Base-by-base conservation (phyloP, 2,113 vertebrate species). In the Myxocyprinus asiaticus region DNA sequence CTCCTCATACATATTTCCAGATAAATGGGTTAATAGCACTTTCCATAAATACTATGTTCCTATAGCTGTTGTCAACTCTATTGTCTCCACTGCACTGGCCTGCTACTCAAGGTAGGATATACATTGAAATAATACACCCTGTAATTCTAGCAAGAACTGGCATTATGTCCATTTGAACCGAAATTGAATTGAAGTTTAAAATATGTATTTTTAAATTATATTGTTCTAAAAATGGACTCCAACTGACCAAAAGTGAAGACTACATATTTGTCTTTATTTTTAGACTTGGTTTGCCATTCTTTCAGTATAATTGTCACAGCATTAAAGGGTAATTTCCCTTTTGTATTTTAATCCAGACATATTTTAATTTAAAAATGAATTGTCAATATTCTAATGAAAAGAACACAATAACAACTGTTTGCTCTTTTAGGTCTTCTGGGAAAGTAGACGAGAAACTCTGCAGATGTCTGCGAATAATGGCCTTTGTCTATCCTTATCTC, bases 31-130 rank as follows among this genome's bases (percentile, higher is more conserved):
- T 6, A 72, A 87, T 83, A 85, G 92, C 85, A 9, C 84, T 6
- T 97, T 97, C 87, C 95, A 96, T 79, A 87, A 5, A 6, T 91
- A 69, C 74, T 99, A 94, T 15, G 17, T 97, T 48, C 79, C 90
- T 63, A 5, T 92, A 0, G 92, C 95, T 0, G 87, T 94, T 75
- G 0, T 95, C 3, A 98, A 98, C 90, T 89, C 95, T 0, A 0
- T 89, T 1, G 0, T 96, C 50, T 93, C 93, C 88, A 97, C 94
- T 0, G 42, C 81, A 22, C 82, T 98, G 3, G 87, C 96, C 88
- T 99, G 97, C 90, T 98, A 95, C 56, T 97, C 96, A 91, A 95
- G 97, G 97, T 98, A 3, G 22, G 22, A 33, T 33, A 33, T 33
- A 33, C 22, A 33, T 33, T 33, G 22, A 33, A 33, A 33, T 33